Evolutionary conservation across 1,140 invertebrate genomes (phyloP).

Genomic region (Drosophila arizonae): DNA sequence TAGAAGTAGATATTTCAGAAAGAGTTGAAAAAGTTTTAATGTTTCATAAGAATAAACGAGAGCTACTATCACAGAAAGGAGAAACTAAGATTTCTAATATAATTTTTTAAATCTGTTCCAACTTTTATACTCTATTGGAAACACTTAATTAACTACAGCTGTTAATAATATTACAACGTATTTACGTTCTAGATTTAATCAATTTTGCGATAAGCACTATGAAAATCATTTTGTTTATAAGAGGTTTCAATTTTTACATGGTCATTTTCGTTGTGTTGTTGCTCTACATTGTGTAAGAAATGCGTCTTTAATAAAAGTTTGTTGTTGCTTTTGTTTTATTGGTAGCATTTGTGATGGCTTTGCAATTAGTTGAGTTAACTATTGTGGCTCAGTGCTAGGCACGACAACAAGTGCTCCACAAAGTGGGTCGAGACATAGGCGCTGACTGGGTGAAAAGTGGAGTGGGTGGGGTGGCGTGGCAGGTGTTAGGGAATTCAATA

Average conservation of each 20-base stretch:
- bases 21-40: too few species aligned
- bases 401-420: constrained; percentile 27
- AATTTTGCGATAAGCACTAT: constrained; percentile 46
- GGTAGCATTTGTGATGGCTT: constrained; percentile 12
- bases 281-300: constrained; percentile 62
- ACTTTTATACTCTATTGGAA: too few species aligned
- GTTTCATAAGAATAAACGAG: too few species aligned
- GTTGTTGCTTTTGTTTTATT: constrained; percentile 17
- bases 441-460: not conserved
- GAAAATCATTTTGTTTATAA: constrained; percentile 50
- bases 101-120: too few species aligned
- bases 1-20: too few species aligned
- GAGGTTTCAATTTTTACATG: constrained; percentile 42
- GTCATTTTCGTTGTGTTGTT: constrained; percentile 4
- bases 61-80: too few species aligned
- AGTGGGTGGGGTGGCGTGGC: not conserved
- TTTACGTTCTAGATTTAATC: constrained; percentile 27
- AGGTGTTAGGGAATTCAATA: constrained; percentile 15
- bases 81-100: too few species aligned
- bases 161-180: not conserved
- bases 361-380: constrained; percentile 5
- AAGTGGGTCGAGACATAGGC: constrained; percentile 49
- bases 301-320: constrained; percentile 68
- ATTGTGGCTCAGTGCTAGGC: constrained; percentile 18
- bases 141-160: too few species aligned